phyloP scores from a whole-genome alignment of 1,140 invertebrate genomes.

The Ceratina australensis region DNA sequence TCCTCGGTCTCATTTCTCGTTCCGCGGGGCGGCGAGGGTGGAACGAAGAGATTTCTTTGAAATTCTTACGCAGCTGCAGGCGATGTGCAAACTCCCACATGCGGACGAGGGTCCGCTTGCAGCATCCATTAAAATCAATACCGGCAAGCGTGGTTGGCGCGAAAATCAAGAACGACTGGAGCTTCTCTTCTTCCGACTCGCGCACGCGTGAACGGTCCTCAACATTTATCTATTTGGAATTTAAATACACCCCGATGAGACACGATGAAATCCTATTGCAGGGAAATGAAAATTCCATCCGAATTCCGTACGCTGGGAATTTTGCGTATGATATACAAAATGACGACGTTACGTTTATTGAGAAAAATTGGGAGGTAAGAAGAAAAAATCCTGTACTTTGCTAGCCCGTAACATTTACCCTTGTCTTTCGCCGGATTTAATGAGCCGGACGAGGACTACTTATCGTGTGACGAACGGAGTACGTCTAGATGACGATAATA shows the following conservation, averaged over 20 bases:
- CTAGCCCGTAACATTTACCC: neutral
- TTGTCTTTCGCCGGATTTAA: neutral
- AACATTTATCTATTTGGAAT: too few relatives aligned
- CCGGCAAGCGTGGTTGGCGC: conserved; percentile 56
- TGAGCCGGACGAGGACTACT: conserved; percentile 1
- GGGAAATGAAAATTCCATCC: too few relatives aligned
- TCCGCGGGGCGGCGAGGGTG: neutral
- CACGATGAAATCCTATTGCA: too few relatives aligned
- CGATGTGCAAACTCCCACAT: conserved; percentile 37
- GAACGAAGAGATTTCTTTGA: neutral
- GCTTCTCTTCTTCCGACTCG: conserved; percentile 10
- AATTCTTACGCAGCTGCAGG: conserved; percentile 35
- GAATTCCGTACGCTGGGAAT: too few relatives aligned
- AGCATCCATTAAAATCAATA: conserved; percentile 75
- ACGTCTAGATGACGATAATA: conserved; percentile 24
- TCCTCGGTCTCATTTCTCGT: neutral
- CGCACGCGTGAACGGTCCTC: too few relatives aligned
- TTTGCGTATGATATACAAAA: too few relatives aligned
- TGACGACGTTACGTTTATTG: too few relatives aligned
- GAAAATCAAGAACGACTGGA: conserved; percentile 59
- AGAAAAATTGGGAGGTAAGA: neutral
- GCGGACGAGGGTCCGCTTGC: conserved; percentile 45
- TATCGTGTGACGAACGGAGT: neutral
- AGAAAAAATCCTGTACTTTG: neutral
- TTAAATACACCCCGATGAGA: too few relatives aligned